These are phyloP conservation scores for Fragum whitleyi DNA, from an alignment of 2,888 invertebrate genomes.

Conservation along the genomic window DNA sequence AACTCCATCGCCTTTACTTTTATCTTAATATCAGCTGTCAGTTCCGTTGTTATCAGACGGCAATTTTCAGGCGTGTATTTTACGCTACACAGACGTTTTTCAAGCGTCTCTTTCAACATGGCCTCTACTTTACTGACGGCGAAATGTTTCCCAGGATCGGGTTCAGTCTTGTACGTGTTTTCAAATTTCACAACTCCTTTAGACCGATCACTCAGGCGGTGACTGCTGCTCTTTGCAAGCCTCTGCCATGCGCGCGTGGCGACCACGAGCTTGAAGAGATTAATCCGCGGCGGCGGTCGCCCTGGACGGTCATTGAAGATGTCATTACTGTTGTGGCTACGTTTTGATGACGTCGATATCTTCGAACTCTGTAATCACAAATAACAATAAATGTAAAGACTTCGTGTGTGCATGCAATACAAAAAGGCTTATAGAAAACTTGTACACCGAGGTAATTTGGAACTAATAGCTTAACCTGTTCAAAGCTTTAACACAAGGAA, in stretches of 20 bases:
- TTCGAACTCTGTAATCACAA: slow-evolving; percentile 34
- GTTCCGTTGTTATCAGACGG: slow-evolving; percentile 70
- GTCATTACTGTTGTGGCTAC: slow-evolving; percentile 48
- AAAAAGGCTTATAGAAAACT: too few species aligned
- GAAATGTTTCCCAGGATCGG: slow-evolving; percentile 71
- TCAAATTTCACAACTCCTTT: slow-evolving; percentile 67
- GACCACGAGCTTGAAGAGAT: slow-evolving; percentile 75
- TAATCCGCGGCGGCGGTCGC: slow-evolving; percentile 61
- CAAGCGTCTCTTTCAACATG: slow-evolving; percentile 70
- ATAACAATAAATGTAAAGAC: background rate
- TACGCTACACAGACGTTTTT: slow-evolving; percentile 66
- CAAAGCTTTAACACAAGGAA: too few species aligned
- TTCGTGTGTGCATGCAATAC: too few species aligned
- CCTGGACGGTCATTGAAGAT: slow-evolving; percentile 48
- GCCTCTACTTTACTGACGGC: slow-evolving; percentile 69
- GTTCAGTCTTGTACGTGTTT: slow-evolving; percentile 78
- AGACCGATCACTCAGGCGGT: slow-evolving; percentile 29
- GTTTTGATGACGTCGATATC: slow-evolving; percentile 40
- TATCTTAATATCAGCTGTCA: slow-evolving; percentile 73
- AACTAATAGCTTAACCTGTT: too few species aligned
- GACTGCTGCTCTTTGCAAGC: slow-evolving; percentile 64
- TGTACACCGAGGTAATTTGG: too few species aligned
- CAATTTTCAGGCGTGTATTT: slow-evolving; percentile 71
- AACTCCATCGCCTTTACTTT: slow-evolving; percentile 75
- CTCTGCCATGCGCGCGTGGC: slow-evolving; percentile 77